Evolutionary conservation across 2,113 vertebrate species (phyloP), one percentile per base, ranked within the genome.

Genomic region (Circaetus gallicus): DNA sequence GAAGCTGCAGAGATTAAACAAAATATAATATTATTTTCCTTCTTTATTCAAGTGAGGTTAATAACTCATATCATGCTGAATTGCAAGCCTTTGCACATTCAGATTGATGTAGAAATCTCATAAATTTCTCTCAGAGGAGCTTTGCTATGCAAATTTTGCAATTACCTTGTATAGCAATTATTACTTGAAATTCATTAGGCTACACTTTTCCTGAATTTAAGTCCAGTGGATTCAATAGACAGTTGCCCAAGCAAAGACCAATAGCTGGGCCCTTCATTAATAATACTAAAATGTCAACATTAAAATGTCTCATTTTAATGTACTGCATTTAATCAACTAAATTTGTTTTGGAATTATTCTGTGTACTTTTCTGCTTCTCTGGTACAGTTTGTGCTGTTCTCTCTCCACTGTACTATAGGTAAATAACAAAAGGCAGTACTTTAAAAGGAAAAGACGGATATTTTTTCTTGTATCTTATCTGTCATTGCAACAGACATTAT

Each of bases 321-420:
- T 61, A 78, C 47, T 69, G n/a, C 69, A 87, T 95, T 91, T 89
- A 84, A 95, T 90, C 73, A 94, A 76, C 47, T 72, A 63, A 53
- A 91, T 94, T 94, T 92, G 66, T 87, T 95, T 93, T 63, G 56
- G 73, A 84, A 82, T 81, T 84, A 92, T 82, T 63, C 73, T 86
- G 42, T 89, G 69, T 86, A 66, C 40, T 82, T 91, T 94, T 86
- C 81, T 82, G 66, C 65, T 84, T 86, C 70, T 84, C 77, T 76
- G 65, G 52, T 89, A 89, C 65, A 66, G 47, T 71, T 66, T 55
- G 69, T 93, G 29, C 86, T 89, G 50, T 73, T 94, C 76, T 81
- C 50, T 67, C 26, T 86, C 43, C 76, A 42, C 61, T 45, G 10
- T 34, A 36, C 11, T 67, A 21, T 18, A 81, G 65, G 22, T 81